Base-by-base conservation (phyloP, 64 coral and sea anemone genomes). In the Hydrozoanthus tunicans region DNA sequence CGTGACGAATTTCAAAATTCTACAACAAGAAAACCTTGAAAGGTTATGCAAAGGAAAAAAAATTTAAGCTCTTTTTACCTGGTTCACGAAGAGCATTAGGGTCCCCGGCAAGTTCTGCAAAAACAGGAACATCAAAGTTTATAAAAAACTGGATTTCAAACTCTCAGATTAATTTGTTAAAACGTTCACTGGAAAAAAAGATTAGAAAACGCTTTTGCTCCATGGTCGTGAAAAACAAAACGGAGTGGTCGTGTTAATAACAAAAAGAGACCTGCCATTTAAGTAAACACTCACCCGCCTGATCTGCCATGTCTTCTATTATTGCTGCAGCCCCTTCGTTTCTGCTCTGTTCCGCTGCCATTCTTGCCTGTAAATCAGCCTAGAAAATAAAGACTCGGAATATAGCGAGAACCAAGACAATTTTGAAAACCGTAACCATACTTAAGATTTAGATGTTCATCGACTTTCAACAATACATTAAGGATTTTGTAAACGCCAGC, bases 321-420 rank as follows among this genome's bases (percentile, higher is more conserved):
- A 92, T 90, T 74, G 62, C 89, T 4, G 92, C 63, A 12, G 84
- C 90, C 43, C 92, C 92, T 58, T 92, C 89, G 71, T 71, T 96
- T 51, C 92, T 70, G 53, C 95, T 96, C 80, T 96, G 92, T 74
- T 96, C 95, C 54, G 91, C 95, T 61, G 95, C 95, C 69, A 96
- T 96, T 90, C 95, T 90, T 53, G 95, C 95, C 65, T 96, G 95
- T 5, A 96, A 71, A 73, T 96, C 95, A 20, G 95, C 95, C 95
- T 96, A 67, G 8, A 11, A 78, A 83, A 11, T 59, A 17, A 62
- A 79, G 6, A 8, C 32, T 43, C 32, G 32, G 23, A 80, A 83
- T 12, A 78, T 26, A 32, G 14, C 32, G 32, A 43, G 32, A 43
- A 43, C 32, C 32, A 43, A 43, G 32, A 2, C 32, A 43, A 43